phyloP scores from a whole-genome alignment of 2,888 invertebrate genomes.

The Leistus spinibarbis region DNA sequence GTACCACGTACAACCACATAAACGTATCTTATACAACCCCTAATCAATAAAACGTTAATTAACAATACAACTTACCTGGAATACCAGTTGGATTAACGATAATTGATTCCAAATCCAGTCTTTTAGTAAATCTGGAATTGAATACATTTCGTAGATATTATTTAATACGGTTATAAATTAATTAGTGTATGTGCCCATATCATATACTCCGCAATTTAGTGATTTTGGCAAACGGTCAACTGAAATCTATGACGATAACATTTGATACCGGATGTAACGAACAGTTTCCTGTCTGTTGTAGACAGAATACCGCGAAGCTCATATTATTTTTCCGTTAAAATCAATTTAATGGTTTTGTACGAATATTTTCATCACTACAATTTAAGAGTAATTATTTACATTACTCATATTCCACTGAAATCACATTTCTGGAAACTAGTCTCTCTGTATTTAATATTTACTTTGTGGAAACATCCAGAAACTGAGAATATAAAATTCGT shows the following conservation, averaged over 20 bases:
- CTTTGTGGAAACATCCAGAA: background rate
- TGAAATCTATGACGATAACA: background rate
- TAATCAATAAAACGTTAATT: background rate
- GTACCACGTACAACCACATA: no score
- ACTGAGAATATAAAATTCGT: no score
- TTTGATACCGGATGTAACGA: background rate
- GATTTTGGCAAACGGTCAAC: background rate
- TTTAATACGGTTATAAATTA: no score
- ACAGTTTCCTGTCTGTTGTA: background rate
- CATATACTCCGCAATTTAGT: no score
- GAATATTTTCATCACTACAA: background rate
- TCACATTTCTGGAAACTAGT: background rate
- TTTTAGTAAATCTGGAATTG: slow-evolving; percentile 54
- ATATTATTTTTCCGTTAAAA: background rate
- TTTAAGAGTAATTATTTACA: background rate
- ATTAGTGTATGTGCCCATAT: slow-evolving; percentile 17
- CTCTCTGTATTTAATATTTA: background rate
- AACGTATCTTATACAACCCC: no score
- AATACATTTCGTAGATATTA: no score
- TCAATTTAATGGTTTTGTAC: no score
- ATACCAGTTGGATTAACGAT: slow-evolving; percentile 51
- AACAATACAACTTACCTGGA: slow-evolving; percentile 49
- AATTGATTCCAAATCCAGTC: slow-evolving; percentile 55
- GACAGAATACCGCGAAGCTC: background rate
- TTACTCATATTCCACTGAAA: background rate